phyloP scores from a whole-genome alignment of 2,797 vertebrate species.

The Zalophus californianus region DNA sequence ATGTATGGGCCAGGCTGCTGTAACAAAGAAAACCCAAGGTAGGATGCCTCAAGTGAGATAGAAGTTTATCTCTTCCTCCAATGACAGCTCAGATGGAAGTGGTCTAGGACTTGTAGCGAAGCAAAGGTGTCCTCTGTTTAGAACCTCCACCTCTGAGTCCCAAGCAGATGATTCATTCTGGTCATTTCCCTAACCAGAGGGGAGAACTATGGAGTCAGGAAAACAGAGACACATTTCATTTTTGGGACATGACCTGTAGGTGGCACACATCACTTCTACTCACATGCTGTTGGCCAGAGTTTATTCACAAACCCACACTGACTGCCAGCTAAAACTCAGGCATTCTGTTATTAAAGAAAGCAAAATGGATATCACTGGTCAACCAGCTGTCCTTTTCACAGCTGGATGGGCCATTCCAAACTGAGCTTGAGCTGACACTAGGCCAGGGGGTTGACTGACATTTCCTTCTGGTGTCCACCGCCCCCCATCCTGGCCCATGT shows the following conservation, averaged over 20 bases:
- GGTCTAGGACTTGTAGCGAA: neutral
- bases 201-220: neutral
- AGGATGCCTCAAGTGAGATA: neutral
- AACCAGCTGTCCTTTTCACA: neutral
- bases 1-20: neutral
- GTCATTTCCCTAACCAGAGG: neutral
- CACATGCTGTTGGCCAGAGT: neutral
- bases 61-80: neutral
- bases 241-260: neutral
- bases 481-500: neutral
- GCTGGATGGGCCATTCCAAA: neutral
- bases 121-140: neutral
- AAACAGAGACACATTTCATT: neutral
- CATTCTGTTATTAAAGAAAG: neutral
- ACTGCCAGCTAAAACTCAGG: neutral
- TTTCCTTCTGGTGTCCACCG: neutral
- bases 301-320: neutral
- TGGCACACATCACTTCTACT: neutral
- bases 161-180: neutral
- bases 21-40: neutral
- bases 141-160: neutral
- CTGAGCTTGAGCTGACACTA: neutral
- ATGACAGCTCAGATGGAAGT: neutral
- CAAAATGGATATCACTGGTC: neutral
- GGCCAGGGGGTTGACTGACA: neutral